phyloP scores from a whole-genome alignment of 2,888 invertebrate species.

The Synergus umbraculus region DNA sequence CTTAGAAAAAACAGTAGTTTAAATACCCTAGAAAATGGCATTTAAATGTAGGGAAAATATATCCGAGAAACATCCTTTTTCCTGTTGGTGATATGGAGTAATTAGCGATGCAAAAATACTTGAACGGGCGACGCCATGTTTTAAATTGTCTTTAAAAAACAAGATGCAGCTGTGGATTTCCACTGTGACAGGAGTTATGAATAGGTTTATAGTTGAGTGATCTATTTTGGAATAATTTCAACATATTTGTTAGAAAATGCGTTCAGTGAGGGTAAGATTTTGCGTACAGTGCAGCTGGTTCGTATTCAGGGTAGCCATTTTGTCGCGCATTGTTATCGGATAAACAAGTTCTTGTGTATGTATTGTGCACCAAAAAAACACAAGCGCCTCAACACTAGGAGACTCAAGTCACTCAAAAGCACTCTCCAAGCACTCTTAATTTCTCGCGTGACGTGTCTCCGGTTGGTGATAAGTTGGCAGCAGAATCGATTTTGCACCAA shows the following conservation, averaged over 20 bases:
- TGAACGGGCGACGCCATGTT: slow-evolving; percentile 35
- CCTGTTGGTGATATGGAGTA: slow-evolving; percentile 18
- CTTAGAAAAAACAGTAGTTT: slow-evolving; percentile 1
- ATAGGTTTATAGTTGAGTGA: neutral
- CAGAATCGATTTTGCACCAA: slow-evolving; percentile 35
- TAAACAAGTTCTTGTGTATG: slow-evolving; percentile 66
- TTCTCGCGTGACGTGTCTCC: slow-evolving; percentile 35
- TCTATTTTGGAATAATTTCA: neutral
- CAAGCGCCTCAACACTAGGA: slow-evolving; percentile 1
- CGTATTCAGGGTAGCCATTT: slow-evolving; percentile 63
- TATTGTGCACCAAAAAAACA: slow-evolving; percentile 32
- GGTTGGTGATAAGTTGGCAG: slow-evolving; percentile 34
- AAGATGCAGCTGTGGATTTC: neutral
- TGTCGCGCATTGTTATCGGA: slow-evolving; percentile 68
- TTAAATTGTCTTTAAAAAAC: slow-evolving; percentile 20
- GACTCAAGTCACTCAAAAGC: neutral
- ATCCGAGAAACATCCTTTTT: neutral
- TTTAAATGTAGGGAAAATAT: neutral
- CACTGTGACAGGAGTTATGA: neutral
- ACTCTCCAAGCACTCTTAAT: slow-evolving; percentile 14
- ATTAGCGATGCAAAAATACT: slow-evolving; percentile 34
- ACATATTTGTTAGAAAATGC: neutral
- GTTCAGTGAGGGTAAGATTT: neutral
- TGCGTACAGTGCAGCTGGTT: neutral
- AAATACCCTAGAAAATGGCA: neutral